phyloP scores from a whole-genome alignment of 2,113 vertebrate species.

The Mustela lutreola region DNA sequence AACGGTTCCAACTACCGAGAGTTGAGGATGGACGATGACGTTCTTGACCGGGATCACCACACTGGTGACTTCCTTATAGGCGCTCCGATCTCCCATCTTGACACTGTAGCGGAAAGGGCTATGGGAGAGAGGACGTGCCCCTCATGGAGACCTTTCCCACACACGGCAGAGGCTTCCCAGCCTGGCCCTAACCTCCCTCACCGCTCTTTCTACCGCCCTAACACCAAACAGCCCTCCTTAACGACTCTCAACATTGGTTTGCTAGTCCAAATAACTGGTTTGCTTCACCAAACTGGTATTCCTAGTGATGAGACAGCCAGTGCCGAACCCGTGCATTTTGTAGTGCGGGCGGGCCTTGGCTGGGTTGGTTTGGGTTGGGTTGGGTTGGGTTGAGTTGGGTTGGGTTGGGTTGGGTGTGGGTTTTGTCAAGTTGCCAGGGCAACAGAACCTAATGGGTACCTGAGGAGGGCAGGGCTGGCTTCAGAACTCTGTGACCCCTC shows the following conservation, averaged over 20 bases:
- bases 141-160: not conserved
- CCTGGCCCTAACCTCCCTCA: not conserved
- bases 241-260: not conserved
- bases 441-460: not conserved
- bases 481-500: not conserved
- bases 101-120: not conserved
- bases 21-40: not conserved
- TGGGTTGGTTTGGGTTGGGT: not conserved
- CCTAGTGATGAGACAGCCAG: not conserved
- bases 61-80: not conserved
- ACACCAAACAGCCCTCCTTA: not conserved
- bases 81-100: slow-evolving; percentile 3
- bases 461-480: not conserved
- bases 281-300: not conserved
- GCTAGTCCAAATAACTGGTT: not conserved
- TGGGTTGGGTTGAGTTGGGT: not conserved
- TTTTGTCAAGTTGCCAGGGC: not conserved
- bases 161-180: not conserved
- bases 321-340: not conserved
- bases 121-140: not conserved
- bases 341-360: rapidly evolving
- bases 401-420: not conserved
- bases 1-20: rapidly evolving
- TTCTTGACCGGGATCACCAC: not conserved
- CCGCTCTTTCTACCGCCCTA: not conserved